phyloP scores from a whole-genome alignment of 2,888 invertebrate species.

The Altica lythri region DNA sequence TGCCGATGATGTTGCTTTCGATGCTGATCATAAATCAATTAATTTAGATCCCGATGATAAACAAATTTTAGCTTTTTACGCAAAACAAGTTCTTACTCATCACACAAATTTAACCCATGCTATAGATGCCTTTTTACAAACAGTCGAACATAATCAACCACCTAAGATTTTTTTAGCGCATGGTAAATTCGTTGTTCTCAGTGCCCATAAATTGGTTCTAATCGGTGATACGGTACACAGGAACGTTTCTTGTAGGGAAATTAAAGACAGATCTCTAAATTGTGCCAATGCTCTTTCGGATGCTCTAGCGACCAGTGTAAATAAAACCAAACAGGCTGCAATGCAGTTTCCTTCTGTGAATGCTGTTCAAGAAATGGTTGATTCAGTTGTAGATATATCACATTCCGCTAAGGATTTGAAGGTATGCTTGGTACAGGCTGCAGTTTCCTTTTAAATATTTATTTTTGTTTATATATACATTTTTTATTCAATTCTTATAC shows the following conservation, averaged over 20 bases:
- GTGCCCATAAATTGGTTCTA: constrained; percentile 91
- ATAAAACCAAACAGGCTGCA: constrained; percentile 88
- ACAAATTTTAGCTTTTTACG: constrained; percentile 85
- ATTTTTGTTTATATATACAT: background rate
- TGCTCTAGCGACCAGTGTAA: constrained; percentile 80
- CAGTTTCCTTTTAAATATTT: constrained; percentile 57
- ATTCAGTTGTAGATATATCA: constrained; percentile 84
- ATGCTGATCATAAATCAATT: constrained; percentile 58
- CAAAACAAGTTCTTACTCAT: constrained; percentile 83
- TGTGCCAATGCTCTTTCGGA: constrained; percentile 82
- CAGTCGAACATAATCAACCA: constrained; percentile 91
- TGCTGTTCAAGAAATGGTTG: constrained; percentile 93
- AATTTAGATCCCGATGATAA: constrained; percentile 75
- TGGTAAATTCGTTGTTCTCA: constrained; percentile 92
- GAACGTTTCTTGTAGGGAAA: constrained; percentile 75
- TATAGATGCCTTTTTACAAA: constrained; percentile 89
- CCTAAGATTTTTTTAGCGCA: constrained; percentile 92
- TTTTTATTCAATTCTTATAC: no score
- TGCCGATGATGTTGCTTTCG: constrained; percentile 68
- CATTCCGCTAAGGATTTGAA: constrained; percentile 82
- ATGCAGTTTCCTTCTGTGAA: constrained; percentile 88
- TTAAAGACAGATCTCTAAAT: constrained; percentile 73
- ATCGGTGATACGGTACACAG: constrained; percentile 93
- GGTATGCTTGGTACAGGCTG: constrained; percentile 72
- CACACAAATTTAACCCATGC: constrained; percentile 84